phyloP scores from a whole-genome alignment of 2,797 vertebrate genomes.

The Nyctibius grandis region DNA sequence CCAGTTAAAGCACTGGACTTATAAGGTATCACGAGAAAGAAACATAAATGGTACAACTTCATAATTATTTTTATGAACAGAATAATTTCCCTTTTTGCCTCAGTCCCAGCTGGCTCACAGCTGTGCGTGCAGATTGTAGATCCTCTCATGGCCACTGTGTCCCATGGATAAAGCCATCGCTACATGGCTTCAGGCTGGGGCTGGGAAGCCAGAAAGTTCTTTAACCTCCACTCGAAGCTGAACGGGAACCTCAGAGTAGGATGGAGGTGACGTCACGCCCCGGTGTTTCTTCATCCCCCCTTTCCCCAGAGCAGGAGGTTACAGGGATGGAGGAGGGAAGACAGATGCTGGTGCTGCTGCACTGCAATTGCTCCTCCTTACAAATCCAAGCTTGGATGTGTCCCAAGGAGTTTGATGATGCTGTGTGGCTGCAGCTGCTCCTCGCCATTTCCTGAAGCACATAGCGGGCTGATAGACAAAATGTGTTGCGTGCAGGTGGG shows the following conservation, averaged over 20 bases:
- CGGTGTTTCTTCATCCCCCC: fast-evolving
- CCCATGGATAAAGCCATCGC: not conserved
- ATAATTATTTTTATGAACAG: not conserved
- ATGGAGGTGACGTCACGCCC: fast-evolving
- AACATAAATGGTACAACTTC: not conserved
- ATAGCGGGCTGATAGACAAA: not conserved
- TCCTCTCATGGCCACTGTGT: not conserved
- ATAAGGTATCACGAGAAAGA: not conserved
- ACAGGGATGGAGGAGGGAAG: not conserved
- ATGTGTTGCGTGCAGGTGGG: not conserved
- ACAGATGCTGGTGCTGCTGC: not conserved
- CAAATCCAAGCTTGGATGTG: not conserved
- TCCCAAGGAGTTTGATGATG: not conserved
- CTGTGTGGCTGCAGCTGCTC: not conserved
- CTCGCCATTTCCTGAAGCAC: not conserved
- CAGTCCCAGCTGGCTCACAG: not conserved
- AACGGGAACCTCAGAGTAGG: not conserved
- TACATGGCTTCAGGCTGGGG: not conserved
- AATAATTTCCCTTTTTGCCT: not conserved
- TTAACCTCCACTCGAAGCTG: not conserved
- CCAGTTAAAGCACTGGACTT: not conserved
- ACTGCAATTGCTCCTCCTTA: not conserved
- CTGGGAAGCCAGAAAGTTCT: not conserved
- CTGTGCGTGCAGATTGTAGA: not conserved
- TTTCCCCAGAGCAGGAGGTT: not conserved